phyloP scores from a whole-genome alignment of 2,888 invertebrate species.

The Scrobipalpa costella region DNA sequence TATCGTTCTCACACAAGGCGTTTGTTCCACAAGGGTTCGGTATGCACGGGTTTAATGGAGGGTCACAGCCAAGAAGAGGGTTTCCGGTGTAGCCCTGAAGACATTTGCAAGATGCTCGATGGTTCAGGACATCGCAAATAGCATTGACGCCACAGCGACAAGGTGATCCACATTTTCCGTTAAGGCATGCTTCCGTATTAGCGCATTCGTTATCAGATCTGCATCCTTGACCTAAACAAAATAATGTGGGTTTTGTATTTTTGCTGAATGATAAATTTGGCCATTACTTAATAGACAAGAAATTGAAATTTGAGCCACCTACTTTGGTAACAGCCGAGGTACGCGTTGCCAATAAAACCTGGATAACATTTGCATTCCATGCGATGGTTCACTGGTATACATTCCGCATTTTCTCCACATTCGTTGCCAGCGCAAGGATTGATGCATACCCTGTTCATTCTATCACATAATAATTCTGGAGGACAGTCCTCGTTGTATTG shows the following conservation, averaged over 20 bases:
- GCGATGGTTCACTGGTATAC: conserved; percentile 87
- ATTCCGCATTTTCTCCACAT: conserved; percentile 91
- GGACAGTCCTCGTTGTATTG: conserved; percentile 96
- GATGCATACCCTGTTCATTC: conserved; percentile 90
- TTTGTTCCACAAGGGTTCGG: conserved; percentile 94
- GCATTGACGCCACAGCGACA: conserved; percentile 90
- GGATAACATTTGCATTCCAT: conserved; percentile 87
- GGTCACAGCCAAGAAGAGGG: conserved; percentile 85
- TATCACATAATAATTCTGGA: conserved; percentile 91
- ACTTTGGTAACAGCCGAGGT: conserved; percentile 85
- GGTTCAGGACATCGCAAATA: conserved; percentile 90
- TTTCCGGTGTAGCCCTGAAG: conserved; percentile 90
- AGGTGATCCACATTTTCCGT: conserved; percentile 88
- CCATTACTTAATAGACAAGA: background rate
- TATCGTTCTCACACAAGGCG: conserved; percentile 91
- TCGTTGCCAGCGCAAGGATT: conserved; percentile 90
- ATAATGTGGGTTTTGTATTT: background rate
- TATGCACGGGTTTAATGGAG: conserved; percentile 88
- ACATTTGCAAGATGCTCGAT: conserved; percentile 90
- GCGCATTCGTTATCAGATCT: conserved; percentile 86
- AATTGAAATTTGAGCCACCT: conserved; percentile 34
- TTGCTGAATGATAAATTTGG: background rate
- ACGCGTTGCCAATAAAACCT: conserved; percentile 89
- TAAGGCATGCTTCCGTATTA: conserved; percentile 88
- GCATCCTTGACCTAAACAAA: conserved; percentile 84